Percentiles rank a stretch among this genome's conserved stretches.
These are phyloP conservation scores for Mamestra brassicae DNA, from an alignment of 2,888 invertebrate genomes.

Conservation along the genomic window DNA sequence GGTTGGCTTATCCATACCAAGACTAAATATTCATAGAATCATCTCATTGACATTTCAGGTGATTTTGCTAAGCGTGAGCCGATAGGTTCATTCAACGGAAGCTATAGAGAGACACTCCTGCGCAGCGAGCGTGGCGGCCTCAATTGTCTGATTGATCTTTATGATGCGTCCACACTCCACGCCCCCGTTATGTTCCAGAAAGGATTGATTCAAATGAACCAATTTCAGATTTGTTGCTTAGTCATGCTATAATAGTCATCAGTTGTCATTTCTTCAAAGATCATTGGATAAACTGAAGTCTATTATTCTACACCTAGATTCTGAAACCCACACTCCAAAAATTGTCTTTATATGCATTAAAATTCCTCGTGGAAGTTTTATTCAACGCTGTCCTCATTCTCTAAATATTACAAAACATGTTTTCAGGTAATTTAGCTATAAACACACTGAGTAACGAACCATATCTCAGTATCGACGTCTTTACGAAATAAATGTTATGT, in stretches of 20 bases:
- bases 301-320: not conserved
- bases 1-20: no score
- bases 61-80: conserved; percentile 42
- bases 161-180: conserved; percentile 85
- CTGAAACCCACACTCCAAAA: not conserved
- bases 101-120: conserved; percentile 87
- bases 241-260: conserved; percentile 1
- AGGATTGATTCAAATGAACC: conserved; percentile 66
- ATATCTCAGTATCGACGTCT: conserved; percentile 52
- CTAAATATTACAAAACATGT: conserved; percentile 14
- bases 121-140: conserved; percentile 86
- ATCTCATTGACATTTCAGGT: conserved; percentile 39
- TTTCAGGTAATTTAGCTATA: conserved; percentile 46
- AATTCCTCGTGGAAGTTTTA: not conserved
- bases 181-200: conserved; percentile 71
- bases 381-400: conserved; percentile 2
- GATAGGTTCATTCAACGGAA: conserved; percentile 79
- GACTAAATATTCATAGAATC: not conserved
- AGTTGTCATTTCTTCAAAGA: not conserved
- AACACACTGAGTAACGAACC: conserved; percentile 44
- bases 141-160: conserved; percentile 90
- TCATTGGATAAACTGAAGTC: not conserved
- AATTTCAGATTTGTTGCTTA: conserved; percentile 38
- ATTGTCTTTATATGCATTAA: not conserved
- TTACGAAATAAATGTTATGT: conserved; percentile 61